A percentile compares a stretch with the other conserved stretches of the same genome.
Evolutionary conservation across 2,797 vertebrate genomes (phyloP).

Genomic region (Mustela erminea): DNA sequence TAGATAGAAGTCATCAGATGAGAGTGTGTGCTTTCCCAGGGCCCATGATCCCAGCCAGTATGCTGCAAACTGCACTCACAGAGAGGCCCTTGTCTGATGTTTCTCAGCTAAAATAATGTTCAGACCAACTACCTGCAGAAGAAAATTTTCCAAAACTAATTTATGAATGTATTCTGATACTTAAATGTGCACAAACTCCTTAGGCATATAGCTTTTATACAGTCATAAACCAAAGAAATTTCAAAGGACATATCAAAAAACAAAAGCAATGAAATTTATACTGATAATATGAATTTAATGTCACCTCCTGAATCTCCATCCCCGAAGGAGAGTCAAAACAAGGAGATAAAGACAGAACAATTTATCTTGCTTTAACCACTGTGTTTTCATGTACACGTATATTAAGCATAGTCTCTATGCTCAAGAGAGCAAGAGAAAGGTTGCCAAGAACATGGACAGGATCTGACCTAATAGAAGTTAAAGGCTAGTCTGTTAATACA

Average conservation of each 20-base stretch:
- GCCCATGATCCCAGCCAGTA: not conserved
- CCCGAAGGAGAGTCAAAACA: not conserved
- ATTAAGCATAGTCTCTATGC: not conserved
- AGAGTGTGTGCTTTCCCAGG: too few relatives aligned
- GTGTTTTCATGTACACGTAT: not conserved
- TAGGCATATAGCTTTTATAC: not conserved
- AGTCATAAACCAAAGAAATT: conserved; percentile 14
- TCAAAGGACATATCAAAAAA: not conserved
- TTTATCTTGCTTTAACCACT: not conserved
- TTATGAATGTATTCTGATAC: not conserved
- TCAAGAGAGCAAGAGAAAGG: not conserved
- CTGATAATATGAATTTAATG: not conserved
- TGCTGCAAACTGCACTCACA: not conserved
- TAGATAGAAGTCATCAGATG: not conserved
- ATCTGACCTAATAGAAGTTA: not conserved
- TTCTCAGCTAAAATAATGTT: not conserved
- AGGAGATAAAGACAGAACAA: not conserved
- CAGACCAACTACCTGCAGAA: not conserved
- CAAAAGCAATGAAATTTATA: not conserved
- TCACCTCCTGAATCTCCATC: not conserved
- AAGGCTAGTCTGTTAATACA: not conserved
- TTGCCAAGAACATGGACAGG: not conserved
- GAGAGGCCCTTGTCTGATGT: not conserved
- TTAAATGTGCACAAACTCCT: not conserved
- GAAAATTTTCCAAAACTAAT: conserved; percentile 16